phyloP scores from a whole-genome alignment of 2,113 vertebrate genomes.

The Ia io region DNA sequence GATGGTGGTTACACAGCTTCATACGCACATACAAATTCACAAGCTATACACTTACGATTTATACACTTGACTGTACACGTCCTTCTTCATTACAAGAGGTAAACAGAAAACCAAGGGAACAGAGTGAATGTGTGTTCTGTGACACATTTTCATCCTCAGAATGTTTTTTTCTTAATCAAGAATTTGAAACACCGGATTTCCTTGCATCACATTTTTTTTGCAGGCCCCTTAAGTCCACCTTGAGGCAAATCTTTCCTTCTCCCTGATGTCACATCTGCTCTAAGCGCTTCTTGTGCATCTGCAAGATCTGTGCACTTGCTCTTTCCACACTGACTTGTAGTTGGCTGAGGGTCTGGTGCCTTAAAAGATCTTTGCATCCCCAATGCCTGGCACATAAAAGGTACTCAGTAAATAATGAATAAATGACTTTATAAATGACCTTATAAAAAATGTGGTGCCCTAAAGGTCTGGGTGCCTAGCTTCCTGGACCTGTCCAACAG shows the following conservation, averaged over 20 bases:
- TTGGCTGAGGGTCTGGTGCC: neutral
- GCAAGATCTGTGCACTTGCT: neutral
- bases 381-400: neutral
- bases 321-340: rapidly evolving
- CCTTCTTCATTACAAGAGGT: neutral
- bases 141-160: neutral
- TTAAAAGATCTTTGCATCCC: neutral
- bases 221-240: neutral
- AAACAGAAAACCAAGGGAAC: neutral
- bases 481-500: neutral
- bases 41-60: neutral
- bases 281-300: neutral
- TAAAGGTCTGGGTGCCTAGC: neutral
- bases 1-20: neutral
- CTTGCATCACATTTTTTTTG: neutral
- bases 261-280: neutral
- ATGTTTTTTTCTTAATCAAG: neutral
- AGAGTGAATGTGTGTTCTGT: neutral
- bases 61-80: neutral
- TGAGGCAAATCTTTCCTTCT: neutral
- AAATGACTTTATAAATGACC: neutral
- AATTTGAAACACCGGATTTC: neutral
- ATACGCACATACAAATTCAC: neutral
- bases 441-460: neutral
- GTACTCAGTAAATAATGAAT: neutral